phyloP scores from a whole-genome alignment of 2,113 vertebrate species.

The Pelecanoides urinatrix region DNA sequence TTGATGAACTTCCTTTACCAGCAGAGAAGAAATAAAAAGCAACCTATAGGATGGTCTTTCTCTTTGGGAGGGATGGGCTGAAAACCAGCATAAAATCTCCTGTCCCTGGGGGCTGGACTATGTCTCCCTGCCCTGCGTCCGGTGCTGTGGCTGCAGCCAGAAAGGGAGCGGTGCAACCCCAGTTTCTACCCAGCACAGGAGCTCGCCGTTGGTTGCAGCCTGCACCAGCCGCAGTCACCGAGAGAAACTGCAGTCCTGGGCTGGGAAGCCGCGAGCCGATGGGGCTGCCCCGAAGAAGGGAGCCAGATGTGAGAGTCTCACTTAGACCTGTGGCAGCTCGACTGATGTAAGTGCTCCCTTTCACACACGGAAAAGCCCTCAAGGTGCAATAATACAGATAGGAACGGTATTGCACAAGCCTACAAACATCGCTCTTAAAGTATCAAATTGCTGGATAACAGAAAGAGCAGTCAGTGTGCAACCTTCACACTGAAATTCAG shows the following conservation, averaged over 20 bases:
- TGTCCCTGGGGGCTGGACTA: no score
- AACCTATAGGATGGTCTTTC: neutral
- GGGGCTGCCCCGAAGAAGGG: neutral
- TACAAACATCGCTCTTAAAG: neutral
- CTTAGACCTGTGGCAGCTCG: neutral
- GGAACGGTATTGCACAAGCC: neutral
- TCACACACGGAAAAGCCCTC: neutral
- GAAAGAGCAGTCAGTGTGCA: neutral
- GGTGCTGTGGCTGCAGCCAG: neutral
- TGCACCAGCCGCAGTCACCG: accelerated
- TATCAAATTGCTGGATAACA: neutral
- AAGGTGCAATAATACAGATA: neutral
- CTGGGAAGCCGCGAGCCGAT: accelerated
- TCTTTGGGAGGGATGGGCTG: neutral
- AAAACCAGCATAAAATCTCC: neutral
- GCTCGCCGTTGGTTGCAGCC: neutral
- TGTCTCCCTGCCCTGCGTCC: accelerated
- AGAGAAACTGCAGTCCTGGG: neutral
- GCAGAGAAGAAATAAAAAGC: neutral
- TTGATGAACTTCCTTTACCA: neutral
- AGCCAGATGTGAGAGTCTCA: neutral
- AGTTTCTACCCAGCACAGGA: neutral
- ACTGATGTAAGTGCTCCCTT: neutral
- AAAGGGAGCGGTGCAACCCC: neutral
- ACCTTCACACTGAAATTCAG: neutral